Base-by-base conservation (phyloP, 2,113 vertebrate species). In the Atherinomorus stipes region DNA sequence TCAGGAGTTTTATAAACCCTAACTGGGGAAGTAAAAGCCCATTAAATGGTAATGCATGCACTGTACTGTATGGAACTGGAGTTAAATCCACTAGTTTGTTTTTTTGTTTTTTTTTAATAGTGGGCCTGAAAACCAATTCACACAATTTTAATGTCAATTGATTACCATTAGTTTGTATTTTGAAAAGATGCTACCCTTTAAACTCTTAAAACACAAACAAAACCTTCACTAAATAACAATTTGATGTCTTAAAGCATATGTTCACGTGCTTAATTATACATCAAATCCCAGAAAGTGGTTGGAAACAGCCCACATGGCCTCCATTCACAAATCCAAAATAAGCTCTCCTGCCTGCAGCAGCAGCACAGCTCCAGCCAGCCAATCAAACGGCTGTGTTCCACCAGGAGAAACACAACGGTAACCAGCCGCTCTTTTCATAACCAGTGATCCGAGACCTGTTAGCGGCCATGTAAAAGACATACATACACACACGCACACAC, bases 371-470 rank as follows among this genome's bases (percentile, higher is more conserved):
- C 53, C 51, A 4, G 16, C 37, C 75, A 57, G 45, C 90, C 87
- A 90, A 90, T 88, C 86, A 82, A 15, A 52, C 21, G 23, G 28
- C 66, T 53, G 69, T 19, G 75, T 58, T 76, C 58, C 78, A 59
- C 52, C 54, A 0, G 64, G 65, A 72, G 67, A 74, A 75, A 71
- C 66, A 76, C 78, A 84, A 80, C 67, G 18, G 76, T 74, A 83
- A 87, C 63, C 81, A 80, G 80, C 52, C 70, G 38, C 59, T 88
- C 85, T 64, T 88, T 92, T 91, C 79, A 88, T 60, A 76, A 68
- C 34, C 88, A 84, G 44, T 85, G 88, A 90, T 89, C 85, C 85
- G 79, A 84, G 78, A 82, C 87, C 85, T 83, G 89, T 88, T 87
- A 87, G 86, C 10, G 73, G 45, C 69, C 69, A 53, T 62, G 56